Conservation (phyloP, 2,797 vertebrate genomes). For the Lepus oiostolus region DNA sequence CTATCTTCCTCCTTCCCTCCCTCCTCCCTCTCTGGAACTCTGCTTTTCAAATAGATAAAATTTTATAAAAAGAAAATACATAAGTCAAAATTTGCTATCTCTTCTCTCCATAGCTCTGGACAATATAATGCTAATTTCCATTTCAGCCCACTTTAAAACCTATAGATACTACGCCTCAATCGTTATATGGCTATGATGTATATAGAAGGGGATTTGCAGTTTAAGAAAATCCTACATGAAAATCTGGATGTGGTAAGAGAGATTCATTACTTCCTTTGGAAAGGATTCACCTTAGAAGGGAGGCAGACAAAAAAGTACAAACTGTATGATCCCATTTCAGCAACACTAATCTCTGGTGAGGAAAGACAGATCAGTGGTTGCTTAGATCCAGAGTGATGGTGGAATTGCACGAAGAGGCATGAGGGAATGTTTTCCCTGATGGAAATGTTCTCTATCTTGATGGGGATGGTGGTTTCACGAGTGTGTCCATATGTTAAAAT, state of each 20-base stretch:
- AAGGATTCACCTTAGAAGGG: conserved; percentile 52
- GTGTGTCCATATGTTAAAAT: neutral
- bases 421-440: neutral
- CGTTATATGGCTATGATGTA: neutral
- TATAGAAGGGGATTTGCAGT: neutral
- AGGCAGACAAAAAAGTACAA: conserved; percentile 18
- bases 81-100: conserved; percentile 43
- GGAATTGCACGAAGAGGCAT: neutral
- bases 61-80: neutral
- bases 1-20: too few relatives aligned
- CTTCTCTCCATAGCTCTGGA: conserved; percentile 21
- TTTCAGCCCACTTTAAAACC: conserved; percentile 50
- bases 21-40: too few relatives aligned
- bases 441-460: conserved; percentile 15
- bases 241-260: conserved; percentile 24
- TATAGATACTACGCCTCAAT: neutral
- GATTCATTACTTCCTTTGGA: conserved; percentile 56
- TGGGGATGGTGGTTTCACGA: neutral
- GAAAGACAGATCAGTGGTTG: conserved; percentile 39
- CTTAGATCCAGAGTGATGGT: neutral
- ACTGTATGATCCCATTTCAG: conserved; percentile 1
- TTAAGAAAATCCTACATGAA: conserved; percentile 58
- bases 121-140: conserved; percentile 52
- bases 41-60: too few relatives aligned
- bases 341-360: conserved; percentile 53